Evolutionary conservation across 2,888 invertebrate species (phyloP).

Genomic region (Anodontia alba): DNA sequence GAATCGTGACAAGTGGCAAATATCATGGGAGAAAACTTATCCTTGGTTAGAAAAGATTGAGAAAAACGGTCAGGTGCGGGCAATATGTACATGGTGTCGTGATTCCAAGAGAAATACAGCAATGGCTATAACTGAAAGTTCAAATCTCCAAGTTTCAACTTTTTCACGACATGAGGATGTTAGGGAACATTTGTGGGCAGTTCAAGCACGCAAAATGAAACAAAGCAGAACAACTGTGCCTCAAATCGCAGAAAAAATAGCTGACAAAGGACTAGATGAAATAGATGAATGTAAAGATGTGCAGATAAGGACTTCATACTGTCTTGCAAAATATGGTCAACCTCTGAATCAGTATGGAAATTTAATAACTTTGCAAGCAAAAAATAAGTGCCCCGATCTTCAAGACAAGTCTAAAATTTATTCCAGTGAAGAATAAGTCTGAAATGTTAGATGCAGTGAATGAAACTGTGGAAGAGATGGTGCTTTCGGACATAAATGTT

Average conservation of each 20-base stretch:
- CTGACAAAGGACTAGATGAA: neutral
- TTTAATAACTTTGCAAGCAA: conserved; percentile 1
- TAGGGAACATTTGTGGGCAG: neutral
- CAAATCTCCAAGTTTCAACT: neutral
- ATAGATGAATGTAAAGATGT: conserved; percentile 12
- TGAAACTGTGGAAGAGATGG: conserved; percentile 20
- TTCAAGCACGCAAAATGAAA: neutral
- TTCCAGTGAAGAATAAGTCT: conserved; percentile 31
- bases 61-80: neutral
- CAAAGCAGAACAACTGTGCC: neutral
- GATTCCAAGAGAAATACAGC: too few relatives aligned
- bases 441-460: conserved; percentile 36
- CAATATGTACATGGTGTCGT: neutral
- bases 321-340: conserved; percentile 32
- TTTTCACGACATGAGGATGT: neutral
- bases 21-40: neutral
- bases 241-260: neutral
- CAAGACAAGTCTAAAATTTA: conserved; percentile 31
- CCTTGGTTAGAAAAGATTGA: neutral
- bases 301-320: conserved; percentile 27
- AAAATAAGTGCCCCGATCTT: conserved; percentile 45
- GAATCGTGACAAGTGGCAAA: too few relatives aligned
- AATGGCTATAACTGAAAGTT: neutral
- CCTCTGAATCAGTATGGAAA: conserved; percentile 21
- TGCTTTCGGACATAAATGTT: conserved; percentile 9